phyloP scores from a whole-genome alignment of 2,113 vertebrate species.

The Heterotis niloticus region DNA sequence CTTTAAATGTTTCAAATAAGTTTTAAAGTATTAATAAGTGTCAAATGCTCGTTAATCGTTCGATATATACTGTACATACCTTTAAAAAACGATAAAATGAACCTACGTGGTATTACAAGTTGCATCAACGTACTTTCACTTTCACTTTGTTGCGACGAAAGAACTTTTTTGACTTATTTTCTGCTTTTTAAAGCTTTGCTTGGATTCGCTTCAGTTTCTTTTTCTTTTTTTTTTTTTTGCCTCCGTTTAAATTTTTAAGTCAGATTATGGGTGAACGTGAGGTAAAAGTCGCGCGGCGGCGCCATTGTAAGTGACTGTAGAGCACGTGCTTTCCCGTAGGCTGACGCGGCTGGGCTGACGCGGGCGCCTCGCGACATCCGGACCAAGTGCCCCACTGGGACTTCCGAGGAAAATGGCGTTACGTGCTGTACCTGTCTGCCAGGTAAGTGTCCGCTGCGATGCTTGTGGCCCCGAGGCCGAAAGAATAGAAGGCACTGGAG shows the following conservation, averaged over 20 bases:
- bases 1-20: too few relatives aligned
- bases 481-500: too few relatives aligned
- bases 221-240: background rate
- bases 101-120: too few relatives aligned
- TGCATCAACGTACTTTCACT: background rate
- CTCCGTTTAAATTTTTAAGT: background rate
- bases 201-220: background rate
- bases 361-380: background rate
- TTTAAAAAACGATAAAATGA: too few relatives aligned
- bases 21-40: too few relatives aligned
- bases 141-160: background rate
- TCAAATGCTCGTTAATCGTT: too few relatives aligned
- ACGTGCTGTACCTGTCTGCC: background rate
- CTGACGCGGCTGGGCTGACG: too few relatives aligned
- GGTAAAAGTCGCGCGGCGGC: too few relatives aligned
- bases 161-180: background rate
- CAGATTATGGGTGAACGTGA: too few relatives aligned
- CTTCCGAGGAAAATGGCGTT: background rate
- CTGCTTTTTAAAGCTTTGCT: background rate
- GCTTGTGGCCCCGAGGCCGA: background rate
- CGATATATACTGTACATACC: too few relatives aligned
- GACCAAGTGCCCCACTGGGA: background rate
- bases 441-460: conserved; percentile 10
- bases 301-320: too few relatives aligned
- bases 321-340: background rate